These are phyloP conservation scores for Lepisosteus osseus DNA, from an alignment of 2,113 vertebrate species.

Conservation along the genomic window DNA sequence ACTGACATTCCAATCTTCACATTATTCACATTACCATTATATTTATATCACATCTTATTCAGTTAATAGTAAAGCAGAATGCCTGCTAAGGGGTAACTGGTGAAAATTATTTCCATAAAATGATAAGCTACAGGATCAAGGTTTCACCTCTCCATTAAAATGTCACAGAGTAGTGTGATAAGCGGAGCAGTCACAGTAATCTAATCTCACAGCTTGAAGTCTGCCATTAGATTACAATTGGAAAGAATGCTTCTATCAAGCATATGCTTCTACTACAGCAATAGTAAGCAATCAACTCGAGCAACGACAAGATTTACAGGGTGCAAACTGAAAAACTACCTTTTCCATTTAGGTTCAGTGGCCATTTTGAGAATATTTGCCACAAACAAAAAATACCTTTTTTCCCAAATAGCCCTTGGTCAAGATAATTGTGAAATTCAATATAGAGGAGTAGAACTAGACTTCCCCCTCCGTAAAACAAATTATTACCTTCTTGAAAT, in stretches of 20 bases:
- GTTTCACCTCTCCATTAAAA: background rate
- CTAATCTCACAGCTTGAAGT: constrained; percentile 2
- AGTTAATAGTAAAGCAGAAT: too few relatives aligned
- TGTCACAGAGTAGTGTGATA: background rate
- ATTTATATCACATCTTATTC: too few relatives aligned
- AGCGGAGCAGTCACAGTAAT: background rate
- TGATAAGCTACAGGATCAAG: background rate
- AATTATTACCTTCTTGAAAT: too few relatives aligned
- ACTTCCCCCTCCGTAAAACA: too few relatives aligned
- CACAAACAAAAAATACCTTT: background rate
- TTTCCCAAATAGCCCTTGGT: constrained; percentile 6
- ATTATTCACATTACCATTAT: too few relatives aligned
- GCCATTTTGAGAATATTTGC: background rate
- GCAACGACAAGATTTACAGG: background rate
- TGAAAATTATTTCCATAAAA: too few relatives aligned
- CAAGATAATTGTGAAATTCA: too few relatives aligned
- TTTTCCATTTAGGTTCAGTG: too few relatives aligned
- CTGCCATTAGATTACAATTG: background rate
- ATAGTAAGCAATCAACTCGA: background rate
- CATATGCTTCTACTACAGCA: background rate
- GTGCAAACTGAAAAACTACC: background rate
- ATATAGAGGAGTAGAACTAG: too few relatives aligned
- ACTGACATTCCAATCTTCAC: too few relatives aligned
- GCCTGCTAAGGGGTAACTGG: too few relatives aligned
- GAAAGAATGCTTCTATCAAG: background rate